Evolutionary conservation across 2,888 invertebrate genomes (phyloP), one percentile per base, ranked within the genome.

Genomic region (Unio delphinus): DNA sequence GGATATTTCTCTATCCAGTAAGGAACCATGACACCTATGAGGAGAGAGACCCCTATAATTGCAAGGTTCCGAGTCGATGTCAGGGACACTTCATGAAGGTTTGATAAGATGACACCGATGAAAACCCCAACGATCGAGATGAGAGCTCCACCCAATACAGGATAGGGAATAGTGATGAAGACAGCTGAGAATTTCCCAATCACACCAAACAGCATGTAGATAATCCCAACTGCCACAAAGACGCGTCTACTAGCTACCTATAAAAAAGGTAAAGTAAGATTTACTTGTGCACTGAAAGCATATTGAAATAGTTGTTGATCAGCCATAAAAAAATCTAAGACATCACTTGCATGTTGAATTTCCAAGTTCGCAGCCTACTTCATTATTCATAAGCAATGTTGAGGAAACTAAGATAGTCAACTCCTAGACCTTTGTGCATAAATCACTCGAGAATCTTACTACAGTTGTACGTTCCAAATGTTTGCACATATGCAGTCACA

Each of bases 11-110:
- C 69, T 20, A 84, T 67, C 76, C 81, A 84, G 55, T 78, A 55
- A 1, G 87, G 86, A 5, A 90, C 78, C 81, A 88, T 92, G 91
- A 96, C 89, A 4, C 96, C 96, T 83, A 95, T 94, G 90, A 96
- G 95, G 73, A 96, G 92, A 4, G 96, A 95, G 84, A 96, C 93
- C 26, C 96, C 96, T 83, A 96, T 93, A 45, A 85, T 82, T 58
- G 81, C 96, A 66, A 96, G 91, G 91, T 96, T 96, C 65, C 96
- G 92, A 0, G 95, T 92, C 58, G 95, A 95, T 30, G 71, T 73
- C 73, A 96, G 90, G 84, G 96, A 93, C 58, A 96, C 93, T 61
- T 76, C 77, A 58, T 81, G 75, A 54, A 81, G 57, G 65, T 80
- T 80, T 23, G 81, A 82, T 26, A 82, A 60, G 20, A 82, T 79